phyloP scores from a whole-genome alignment of 1,140 invertebrate genomes.

The Metopolophium dirhodum region DNA sequence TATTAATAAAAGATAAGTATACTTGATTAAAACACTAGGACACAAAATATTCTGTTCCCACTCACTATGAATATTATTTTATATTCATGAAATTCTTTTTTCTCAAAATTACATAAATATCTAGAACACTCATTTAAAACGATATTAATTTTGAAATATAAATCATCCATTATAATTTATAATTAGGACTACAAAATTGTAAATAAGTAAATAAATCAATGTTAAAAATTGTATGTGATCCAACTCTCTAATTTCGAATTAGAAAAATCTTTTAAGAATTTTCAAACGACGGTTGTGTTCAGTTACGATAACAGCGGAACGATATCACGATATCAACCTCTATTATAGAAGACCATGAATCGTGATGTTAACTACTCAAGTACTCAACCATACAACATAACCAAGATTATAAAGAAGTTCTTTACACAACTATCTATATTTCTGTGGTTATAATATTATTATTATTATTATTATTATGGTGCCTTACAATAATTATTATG shows the following conservation, averaged over 20 bases:
- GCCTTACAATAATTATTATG: too few relatives aligned
- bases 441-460: too few relatives aligned
- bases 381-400: too few relatives aligned
- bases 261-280: not conserved
- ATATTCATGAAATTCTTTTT: not conserved
- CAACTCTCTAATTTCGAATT: not conserved
- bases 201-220: not conserved
- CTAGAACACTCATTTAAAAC: slow-evolving; percentile 44
- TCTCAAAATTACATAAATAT: not conserved
- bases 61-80: slow-evolving; percentile 37
- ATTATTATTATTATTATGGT: too few relatives aligned
- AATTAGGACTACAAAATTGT: not conserved
- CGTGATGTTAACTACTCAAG: too few relatives aligned
- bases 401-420: too few relatives aligned
- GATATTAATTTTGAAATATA: slow-evolving; percentile 15
- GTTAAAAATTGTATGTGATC: not conserved
- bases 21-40: not conserved
- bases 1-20: not conserved
- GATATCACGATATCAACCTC: too few relatives aligned
- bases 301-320: too few relatives aligned
- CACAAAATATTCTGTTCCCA: not conserved
- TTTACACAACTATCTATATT: too few relatives aligned
- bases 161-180: slow-evolving; percentile 38
- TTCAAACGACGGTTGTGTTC: too few relatives aligned
- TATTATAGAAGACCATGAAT: too few relatives aligned